Conservation (phyloP, 2,113 vertebrate genomes). For the Pavo muticus region DNA sequence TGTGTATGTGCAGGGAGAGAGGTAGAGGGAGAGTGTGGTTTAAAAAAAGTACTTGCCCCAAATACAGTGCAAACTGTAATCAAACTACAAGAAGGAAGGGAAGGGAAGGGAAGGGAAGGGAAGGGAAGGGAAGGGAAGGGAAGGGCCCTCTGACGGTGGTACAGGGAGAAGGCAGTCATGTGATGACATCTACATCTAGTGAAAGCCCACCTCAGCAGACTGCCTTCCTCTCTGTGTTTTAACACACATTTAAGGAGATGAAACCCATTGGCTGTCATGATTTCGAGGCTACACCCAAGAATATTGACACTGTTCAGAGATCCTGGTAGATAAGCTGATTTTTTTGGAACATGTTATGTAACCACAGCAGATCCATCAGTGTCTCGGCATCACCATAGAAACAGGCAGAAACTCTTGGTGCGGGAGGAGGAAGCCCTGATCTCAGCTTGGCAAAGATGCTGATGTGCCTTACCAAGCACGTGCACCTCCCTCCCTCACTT, state of each 20-base stretch:
- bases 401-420: background rate
- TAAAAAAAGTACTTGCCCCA: constrained; percentile 40
- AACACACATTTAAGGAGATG: accelerated
- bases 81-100: background rate
- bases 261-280: background rate
- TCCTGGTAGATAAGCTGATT: background rate
- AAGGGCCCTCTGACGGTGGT: background rate
- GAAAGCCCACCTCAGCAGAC: background rate
- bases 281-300: background rate
- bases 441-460: background rate
- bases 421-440: background rate
- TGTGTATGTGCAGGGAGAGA: constrained; percentile 8
- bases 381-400: constrained; percentile 58
- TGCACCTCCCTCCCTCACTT: accelerated
- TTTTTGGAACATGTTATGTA: background rate
- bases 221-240: accelerated
- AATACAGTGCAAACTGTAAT: background rate
- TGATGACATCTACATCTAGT: background rate
- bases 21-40: background rate
- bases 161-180: background rate
- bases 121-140: background rate
- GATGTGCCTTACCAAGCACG: background rate
- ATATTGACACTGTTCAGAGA: background rate
- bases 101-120: background rate
- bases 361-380: constrained; percentile 5